Base-by-base conservation (phyloP, 2,797 vertebrate species). In the Trachops cirrhosus region DNA sequence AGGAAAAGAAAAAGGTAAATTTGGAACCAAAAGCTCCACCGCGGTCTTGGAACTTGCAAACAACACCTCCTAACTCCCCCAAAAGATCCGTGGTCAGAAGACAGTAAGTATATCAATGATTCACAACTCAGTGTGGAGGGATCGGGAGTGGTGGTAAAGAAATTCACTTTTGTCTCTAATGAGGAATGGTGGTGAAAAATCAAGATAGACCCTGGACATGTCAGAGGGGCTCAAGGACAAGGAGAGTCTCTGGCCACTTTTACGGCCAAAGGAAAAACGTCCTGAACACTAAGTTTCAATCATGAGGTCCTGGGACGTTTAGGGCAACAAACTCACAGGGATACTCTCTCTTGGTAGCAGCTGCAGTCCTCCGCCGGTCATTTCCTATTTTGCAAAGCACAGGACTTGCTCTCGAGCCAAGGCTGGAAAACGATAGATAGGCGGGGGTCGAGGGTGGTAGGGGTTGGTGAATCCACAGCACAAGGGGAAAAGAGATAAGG, bases 361-460 rank as follows among this genome's bases (percentile, higher is more conserved):
- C 37, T 68, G 75, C 68, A 80, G 12, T 34, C 59, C 67, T 24
- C 68, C 32, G 32, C 26, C 68, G 64, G 89, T 71, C 94, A 48
- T 62, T n/a, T 93, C 68, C 62, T 26, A 74, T 67, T 90, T 74
- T 75, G 79, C 88, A 94, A 80, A 77, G 19, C 48, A 59, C 95
- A 46, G 39, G 34, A 39, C 71, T 48, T 48, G 68, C 37, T 74
- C 59, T 57, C 50, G 39, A 87, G 46, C 67, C 57, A 59, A 15
- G 32, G 64, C 59, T 79, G 87, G 48, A n/a, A 64, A 54, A 93
- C 64, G 70, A 41, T 16, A 59, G 32, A 39, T 1, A 5, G 21
- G 10, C 10, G 8, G 24, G 9, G 5, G 48, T 21, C 7, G 11
- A 29, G 21, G 16, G 41, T 2, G 16, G 4, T 34, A 4, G 1